Evolutionary conservation across 2,113 vertebrate genomes (phyloP).

Genomic region (Micronisus gabar): DNA sequence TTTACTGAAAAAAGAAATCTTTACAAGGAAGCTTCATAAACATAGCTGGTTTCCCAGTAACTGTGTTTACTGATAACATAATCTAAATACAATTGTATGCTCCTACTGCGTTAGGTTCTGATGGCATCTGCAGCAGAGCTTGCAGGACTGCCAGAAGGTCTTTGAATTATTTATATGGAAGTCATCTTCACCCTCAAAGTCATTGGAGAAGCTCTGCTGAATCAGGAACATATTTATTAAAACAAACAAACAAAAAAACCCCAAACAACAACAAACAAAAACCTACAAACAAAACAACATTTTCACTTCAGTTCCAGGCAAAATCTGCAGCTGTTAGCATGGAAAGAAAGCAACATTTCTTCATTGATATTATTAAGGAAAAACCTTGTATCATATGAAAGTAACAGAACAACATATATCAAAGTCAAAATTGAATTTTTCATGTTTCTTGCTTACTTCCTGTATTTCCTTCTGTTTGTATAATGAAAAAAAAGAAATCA

Average conservation of each 20-base stretch:
- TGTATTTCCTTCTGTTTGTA: not conserved
- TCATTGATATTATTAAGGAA: rapidly evolving
- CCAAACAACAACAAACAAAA: not conserved
- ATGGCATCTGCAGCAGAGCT: not conserved
- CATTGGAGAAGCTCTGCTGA: not conserved
- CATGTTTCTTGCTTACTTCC: not conserved
- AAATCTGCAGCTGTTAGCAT: not conserved
- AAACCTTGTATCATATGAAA: not conserved
- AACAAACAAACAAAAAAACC: not conserved
- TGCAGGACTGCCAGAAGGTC: not conserved
- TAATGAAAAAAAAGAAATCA: not conserved
- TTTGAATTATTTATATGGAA: not conserved
- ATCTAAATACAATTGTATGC: not conserved
- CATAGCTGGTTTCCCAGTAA: not conserved
- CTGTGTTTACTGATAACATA: not conserved
- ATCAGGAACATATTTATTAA: not conserved
- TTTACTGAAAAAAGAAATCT: not conserved
- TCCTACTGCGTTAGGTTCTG: not conserved
- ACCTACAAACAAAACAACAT: not conserved
- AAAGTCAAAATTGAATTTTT: not conserved
- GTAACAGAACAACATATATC: not conserved
- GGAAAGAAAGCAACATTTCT: not conserved
- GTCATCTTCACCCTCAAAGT: not conserved
- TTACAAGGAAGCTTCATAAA: not conserved
- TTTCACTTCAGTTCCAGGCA: not conserved